These are phyloP conservation scores for Drosophila funebris DNA, from an alignment of 1,140 invertebrate species.

Conservation along the genomic window DNA sequence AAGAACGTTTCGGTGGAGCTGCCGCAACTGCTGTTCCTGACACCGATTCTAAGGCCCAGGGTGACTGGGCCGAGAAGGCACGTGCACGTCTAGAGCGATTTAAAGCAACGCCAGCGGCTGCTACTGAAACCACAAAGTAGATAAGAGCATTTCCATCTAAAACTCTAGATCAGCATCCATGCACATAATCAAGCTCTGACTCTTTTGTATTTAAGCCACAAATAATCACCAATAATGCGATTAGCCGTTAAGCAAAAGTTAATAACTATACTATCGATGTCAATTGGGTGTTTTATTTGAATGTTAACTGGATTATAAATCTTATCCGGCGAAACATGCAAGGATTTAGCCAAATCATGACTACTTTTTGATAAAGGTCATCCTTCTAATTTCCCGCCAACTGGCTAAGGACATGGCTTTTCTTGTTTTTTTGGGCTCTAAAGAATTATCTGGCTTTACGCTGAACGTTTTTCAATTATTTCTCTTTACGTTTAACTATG, in stretches of 20 bases:
- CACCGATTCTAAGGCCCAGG: constrained; percentile 47
- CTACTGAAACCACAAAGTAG: constrained; percentile 30
- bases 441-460: too few species aligned
- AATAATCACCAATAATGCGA: constrained; percentile 30
- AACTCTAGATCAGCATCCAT: constrained; percentile 8
- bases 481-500: too few species aligned
- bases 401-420: too few species aligned
- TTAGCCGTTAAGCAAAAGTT: constrained; percentile 23
- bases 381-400: too few species aligned
- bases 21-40: constrained; percentile 76
- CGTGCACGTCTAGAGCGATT: constrained; percentile 76
- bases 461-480: too few species aligned
- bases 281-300: background rate
- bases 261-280: constrained; percentile 11
- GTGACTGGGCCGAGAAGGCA: constrained; percentile 75
- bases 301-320: too few species aligned
- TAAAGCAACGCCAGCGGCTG: constrained; percentile 39
- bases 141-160: background rate
- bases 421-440: too few species aligned
- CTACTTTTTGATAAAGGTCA: too few species aligned
- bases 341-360: background rate
- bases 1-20: constrained; percentile 87
- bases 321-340: background rate
- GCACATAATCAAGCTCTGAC: constrained; percentile 19
- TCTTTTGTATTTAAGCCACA: constrained; percentile 33